A percentile compares a stretch with the other conserved stretches of the same genome.
These are phyloP conservation scores for Podarcis raffonei DNA, from an alignment of 2,113 vertebrate genomes.

Conservation along the genomic window DNA sequence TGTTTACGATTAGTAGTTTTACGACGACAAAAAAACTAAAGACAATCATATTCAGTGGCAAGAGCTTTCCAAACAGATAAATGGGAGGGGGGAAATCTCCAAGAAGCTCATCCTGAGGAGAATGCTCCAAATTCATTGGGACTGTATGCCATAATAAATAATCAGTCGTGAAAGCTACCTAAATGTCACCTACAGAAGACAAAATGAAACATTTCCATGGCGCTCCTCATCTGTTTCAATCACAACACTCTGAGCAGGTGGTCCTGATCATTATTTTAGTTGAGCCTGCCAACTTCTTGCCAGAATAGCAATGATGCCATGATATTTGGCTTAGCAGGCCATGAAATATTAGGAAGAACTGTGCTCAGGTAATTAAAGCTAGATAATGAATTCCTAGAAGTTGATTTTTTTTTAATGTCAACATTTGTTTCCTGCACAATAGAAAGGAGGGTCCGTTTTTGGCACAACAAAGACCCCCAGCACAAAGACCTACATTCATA, in stretches of 20 bases:
- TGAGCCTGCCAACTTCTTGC: slow-evolving; percentile 8
- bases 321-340: background rate
- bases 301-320: slow-evolving; percentile 19
- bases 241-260: slow-evolving; percentile 60
- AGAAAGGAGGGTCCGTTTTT: background rate
- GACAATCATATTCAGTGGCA: no score
- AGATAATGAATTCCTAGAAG: slow-evolving; percentile 23
- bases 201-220: slow-evolving; percentile 37
- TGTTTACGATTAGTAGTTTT: background rate
- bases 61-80: background rate
- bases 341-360: background rate
- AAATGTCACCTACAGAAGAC: slow-evolving; percentile 43
- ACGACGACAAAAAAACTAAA: background rate
- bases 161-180: slow-evolving; percentile 7
- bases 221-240: slow-evolving; percentile 55
- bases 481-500: background rate
- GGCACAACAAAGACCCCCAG: rapidly evolving
- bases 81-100: background rate
- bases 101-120: background rate
- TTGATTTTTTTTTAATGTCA: background rate
- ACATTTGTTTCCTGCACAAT: slow-evolving; percentile 2
- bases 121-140: background rate
- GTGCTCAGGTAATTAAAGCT: slow-evolving; percentile 22
- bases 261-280: slow-evolving; percentile 47
- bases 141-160: background rate